Evolutionary conservation across 2,113 vertebrate genomes (phyloP).

Genomic region (Ptychochromis oligacanthus): DNA sequence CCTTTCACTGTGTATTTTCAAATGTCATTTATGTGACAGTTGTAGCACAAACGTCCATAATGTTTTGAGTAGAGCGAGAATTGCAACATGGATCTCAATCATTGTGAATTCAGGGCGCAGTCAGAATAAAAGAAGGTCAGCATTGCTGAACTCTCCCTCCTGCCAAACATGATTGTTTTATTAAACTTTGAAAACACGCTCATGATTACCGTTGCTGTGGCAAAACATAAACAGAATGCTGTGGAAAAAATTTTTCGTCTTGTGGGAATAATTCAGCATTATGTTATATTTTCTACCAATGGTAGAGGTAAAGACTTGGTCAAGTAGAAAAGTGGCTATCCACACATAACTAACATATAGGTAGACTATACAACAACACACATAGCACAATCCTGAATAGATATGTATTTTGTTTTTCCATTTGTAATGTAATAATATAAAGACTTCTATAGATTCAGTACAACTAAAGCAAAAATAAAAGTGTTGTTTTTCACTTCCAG

Average conservation of each 20-base stretch:
- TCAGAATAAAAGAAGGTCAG: conserved; percentile 50
- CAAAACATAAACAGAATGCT: conserved; percentile 20
- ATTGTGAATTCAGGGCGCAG: conserved; percentile 57
- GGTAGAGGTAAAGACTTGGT: background rate
- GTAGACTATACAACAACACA: background rate
- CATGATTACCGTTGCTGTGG: conserved; percentile 41
- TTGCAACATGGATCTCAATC: conserved; percentile 42
- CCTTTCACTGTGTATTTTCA: conserved; percentile 54
- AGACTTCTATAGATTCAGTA: background rate
- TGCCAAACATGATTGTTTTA: conserved; percentile 60
- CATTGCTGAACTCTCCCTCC: conserved; percentile 37
- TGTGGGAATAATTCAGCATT: background rate
- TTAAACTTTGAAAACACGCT: conserved; percentile 46
- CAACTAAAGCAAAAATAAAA: background rate
- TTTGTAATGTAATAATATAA: background rate
- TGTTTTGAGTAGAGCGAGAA: conserved; percentile 54
- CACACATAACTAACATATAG: background rate
- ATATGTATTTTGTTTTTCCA: too few species aligned
- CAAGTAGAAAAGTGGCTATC: background rate
- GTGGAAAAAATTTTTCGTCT: conserved; percentile 18
- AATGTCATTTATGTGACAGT: conserved; percentile 66
- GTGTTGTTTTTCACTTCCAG: background rate
- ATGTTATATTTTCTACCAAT: conserved; percentile 13
- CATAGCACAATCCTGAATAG: background rate
- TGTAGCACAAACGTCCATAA: conserved; percentile 58